Conservation (phyloP, 2,797 vertebrate genomes). For the Sebastes kiyomatsui region DNA sequence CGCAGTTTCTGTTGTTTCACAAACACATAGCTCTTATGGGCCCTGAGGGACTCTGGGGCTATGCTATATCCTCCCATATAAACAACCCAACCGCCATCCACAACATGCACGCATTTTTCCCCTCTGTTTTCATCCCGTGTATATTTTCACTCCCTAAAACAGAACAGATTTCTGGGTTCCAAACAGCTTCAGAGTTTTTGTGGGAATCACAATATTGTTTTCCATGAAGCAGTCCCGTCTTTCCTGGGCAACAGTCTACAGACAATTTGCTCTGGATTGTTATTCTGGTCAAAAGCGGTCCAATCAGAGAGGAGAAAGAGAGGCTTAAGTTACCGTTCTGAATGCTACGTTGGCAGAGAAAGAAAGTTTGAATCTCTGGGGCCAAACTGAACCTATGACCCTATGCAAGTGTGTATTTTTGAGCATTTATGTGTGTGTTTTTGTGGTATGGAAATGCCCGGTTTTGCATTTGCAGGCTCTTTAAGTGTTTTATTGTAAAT, state of each 20-base stretch:
- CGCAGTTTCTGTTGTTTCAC: slow-evolving; percentile 69
- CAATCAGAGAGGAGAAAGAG: slow-evolving; percentile 48
- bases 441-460: neutral
- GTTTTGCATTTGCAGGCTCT: neutral
- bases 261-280: slow-evolving; percentile 61
- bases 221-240: slow-evolving; percentile 51
- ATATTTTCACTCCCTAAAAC: slow-evolving; percentile 69
- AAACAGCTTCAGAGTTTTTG: slow-evolving; percentile 53
- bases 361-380: slow-evolving; percentile 21
- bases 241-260: slow-evolving; percentile 66
- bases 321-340: slow-evolving; percentile 59
- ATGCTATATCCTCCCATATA: slow-evolving; percentile 76
- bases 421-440: neutral
- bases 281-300: slow-evolving; percentile 69
- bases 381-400: slow-evolving; percentile 58
- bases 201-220: slow-evolving; percentile 75
- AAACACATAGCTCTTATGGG: slow-evolving; percentile 69
- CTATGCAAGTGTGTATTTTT: neutral
- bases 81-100: slow-evolving; percentile 70
- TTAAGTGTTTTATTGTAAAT: slow-evolving; percentile 8
- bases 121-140: slow-evolving; percentile 53
- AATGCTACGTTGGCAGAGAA: slow-evolving; percentile 45
- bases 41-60: slow-evolving; percentile 62
- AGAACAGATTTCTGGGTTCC: slow-evolving; percentile 56
- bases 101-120: slow-evolving; percentile 62